Conservation (phyloP, 2,113 vertebrate genomes). For the Apus apus region DNA sequence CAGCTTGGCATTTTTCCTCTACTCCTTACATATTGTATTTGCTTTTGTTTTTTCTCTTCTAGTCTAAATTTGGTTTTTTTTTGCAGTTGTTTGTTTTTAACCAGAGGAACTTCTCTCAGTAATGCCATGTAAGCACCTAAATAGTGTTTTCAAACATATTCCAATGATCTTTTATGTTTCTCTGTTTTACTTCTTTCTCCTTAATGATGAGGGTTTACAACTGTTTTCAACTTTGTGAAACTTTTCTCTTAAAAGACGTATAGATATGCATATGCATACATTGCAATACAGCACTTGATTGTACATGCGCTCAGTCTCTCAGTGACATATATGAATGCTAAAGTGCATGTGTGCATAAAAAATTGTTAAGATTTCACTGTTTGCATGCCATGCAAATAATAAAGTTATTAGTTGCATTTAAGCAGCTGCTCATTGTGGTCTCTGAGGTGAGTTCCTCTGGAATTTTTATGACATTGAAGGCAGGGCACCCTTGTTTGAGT, state of each 20-base stretch:
- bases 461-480: background rate
- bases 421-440: background rate
- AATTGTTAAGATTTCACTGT: background rate
- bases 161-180: background rate
- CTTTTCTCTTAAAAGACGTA: background rate
- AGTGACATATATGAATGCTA: rapidly evolving
- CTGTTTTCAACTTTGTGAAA: background rate
- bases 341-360: background rate
- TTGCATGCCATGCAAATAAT: background rate
- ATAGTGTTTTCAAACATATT: background rate
- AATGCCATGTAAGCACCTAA: background rate
- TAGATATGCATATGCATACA: rapidly evolving
- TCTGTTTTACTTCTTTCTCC: slow-evolving; percentile 3
- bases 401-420: background rate
- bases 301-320: background rate
- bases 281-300: background rate
- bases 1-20: slow-evolving; percentile 41
- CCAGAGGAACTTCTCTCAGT: background rate
- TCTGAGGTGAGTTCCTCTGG: background rate
- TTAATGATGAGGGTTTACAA: background rate
- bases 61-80: slow-evolving; percentile 26
- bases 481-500: background rate
- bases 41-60: slow-evolving; percentile 40
- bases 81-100: slow-evolving; percentile 41
- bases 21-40: slow-evolving; percentile 15